Conservation (phyloP, 2,113 vertebrate genomes). For the Asarcornis scutulata region DNA sequence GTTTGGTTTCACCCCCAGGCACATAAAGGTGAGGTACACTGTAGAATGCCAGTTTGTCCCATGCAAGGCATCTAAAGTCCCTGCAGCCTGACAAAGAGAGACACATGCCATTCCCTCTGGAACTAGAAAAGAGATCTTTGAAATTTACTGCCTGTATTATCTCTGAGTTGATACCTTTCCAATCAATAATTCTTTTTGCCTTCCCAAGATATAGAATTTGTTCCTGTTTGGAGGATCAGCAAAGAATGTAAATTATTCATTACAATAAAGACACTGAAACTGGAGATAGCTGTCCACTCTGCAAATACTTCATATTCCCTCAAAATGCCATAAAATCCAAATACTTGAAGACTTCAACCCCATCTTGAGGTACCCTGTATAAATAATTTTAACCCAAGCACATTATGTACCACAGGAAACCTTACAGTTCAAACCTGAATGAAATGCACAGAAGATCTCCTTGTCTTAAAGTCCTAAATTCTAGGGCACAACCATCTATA, state of each 20-base stretch:
- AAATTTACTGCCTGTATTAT: not conserved
- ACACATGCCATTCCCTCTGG: not conserved
- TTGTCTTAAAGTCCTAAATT: not conserved
- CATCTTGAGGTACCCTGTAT: not conserved
- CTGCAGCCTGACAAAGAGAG: not conserved
- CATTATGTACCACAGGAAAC: not conserved
- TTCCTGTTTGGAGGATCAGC: not conserved
- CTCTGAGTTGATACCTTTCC: not conserved
- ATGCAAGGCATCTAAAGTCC: not conserved
- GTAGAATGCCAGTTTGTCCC: not conserved
- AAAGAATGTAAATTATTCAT: not conserved
- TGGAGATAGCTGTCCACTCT: not conserved
- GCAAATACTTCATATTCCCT: not conserved
- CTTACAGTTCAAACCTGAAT: not conserved
- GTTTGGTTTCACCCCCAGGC: not conserved
- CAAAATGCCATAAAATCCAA: not conserved
- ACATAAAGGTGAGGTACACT: not conserved
- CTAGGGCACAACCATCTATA: not conserved
- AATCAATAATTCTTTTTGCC: not conserved
- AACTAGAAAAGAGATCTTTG: not conserved
- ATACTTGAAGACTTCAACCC: not conserved
- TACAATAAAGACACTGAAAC: not conserved
- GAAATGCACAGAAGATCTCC: not conserved
- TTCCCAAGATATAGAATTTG: not conserved
- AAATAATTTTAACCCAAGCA: not conserved